Base-by-base conservation (phyloP, 2,797 vertebrate species). In the Amblyraja radiata region DNA sequence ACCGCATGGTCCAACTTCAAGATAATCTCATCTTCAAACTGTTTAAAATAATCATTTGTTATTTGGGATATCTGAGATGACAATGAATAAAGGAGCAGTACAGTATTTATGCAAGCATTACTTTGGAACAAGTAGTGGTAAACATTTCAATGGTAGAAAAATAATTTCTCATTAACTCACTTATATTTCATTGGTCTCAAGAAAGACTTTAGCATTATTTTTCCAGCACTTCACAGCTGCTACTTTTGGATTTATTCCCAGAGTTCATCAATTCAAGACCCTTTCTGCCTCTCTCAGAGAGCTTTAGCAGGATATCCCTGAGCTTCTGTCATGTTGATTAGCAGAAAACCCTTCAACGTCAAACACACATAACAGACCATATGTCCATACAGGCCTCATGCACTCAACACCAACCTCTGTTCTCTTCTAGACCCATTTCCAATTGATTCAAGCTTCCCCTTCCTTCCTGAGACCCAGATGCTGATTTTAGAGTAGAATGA, bases 1-100 rank as follows among this genome's bases (percentile, higher is more conserved):
- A 99, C 98, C 93, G 99, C 98, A 0, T 99, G 98, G 94, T 99
- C 99, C 97, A 99, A 94, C 96, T 99, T 99, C 95, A 99, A 96
- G 95, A 99, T 99, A 1, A 99, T 99, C 95, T 99, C 98, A 84
- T 99, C 98, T 96, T 99, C 99, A 96, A 99, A 99, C 99, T 99
- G 94, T 32, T 32, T 94, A 94, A 93, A 92, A 92, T 46, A 13
- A 58, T 28, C 10, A 28, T 92, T 92, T 54, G 16, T 88, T 88
- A 88, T 16, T 68, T 8, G 6, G 65, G 61, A 68, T 14, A 88
- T 68, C 61, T n/a, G 21, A n/a, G 25, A 92, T 13, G 6, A n/a
- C 71, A 76, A 18, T 6, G 39, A 92, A 28, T 76, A 46, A 92
- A 92, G 90, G 18, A 92, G 36, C 73, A 46, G 88, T 46, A 91